Percentiles rank a stretch among this genome's conserved stretches.
Evolutionary conservation across 2,888 invertebrate species (phyloP).

Genomic region (Parascotia fuliginaria): DNA sequence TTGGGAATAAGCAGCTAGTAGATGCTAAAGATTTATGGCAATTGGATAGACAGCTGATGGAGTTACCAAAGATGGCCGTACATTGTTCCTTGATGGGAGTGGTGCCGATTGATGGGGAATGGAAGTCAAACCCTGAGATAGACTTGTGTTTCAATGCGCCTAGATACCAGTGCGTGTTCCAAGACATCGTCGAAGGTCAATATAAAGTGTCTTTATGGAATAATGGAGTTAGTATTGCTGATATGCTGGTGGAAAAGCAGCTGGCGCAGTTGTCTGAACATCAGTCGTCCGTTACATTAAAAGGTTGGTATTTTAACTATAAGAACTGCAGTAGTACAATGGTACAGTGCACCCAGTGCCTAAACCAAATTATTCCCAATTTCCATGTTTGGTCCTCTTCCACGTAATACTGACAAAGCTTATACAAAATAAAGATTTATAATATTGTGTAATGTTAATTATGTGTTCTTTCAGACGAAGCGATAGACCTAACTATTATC

Average conservation of each 20-base stretch:
- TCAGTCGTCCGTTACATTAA: slow-evolving; percentile 71
- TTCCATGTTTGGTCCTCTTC: too few species aligned
- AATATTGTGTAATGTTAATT: too few species aligned
- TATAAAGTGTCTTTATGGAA: slow-evolving; percentile 81
- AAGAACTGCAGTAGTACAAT: too few species aligned
- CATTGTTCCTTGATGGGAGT: slow-evolving; percentile 88
- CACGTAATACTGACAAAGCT: too few species aligned
- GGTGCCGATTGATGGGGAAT: slow-evolving; percentile 83
- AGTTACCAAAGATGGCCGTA: slow-evolving; percentile 89
- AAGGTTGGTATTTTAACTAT: slow-evolving; percentile 55
- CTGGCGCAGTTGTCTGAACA: slow-evolving; percentile 73
- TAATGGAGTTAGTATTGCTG: slow-evolving; percentile 77
- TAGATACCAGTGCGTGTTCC: slow-evolving; percentile 85
- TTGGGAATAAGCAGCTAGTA: slow-evolving; percentile 89
- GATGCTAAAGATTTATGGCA: slow-evolving; percentile 88
- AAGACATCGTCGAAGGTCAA: slow-evolving; percentile 72
- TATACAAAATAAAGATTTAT: too few species aligned
- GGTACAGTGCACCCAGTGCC: too few species aligned
- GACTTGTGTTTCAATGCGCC: slow-evolving; percentile 87
- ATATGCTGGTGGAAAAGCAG: slow-evolving; percentile 77
- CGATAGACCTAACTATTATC: slow-evolving; percentile 77
- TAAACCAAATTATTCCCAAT: too few species aligned
- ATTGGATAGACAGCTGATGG: slow-evolving; percentile 88
- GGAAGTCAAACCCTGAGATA: slow-evolving; percentile 84
- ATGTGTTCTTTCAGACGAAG: slow-evolving; percentile 67